A percentile compares a stretch with the other conserved stretches of the same genome.
These are phyloP conservation scores for Anas flavirostris DNA, from an alignment of 2,797 vertebrate species.

Conservation along the genomic window DNA sequence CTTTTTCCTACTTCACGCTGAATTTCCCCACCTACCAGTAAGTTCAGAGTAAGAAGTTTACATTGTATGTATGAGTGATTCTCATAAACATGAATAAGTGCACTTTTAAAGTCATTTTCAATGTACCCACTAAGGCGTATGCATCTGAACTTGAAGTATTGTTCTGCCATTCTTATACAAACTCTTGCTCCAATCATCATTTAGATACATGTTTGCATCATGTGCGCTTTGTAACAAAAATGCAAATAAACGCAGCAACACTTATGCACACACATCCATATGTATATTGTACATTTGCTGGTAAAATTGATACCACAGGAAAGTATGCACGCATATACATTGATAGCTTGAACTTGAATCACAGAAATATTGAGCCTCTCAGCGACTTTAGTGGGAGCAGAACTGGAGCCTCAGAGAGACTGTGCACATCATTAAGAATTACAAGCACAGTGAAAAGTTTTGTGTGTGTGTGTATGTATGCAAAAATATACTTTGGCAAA, in stretches of 20 bases:
- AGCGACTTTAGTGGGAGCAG: background rate
- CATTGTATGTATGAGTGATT: background rate
- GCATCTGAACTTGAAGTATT: background rate
- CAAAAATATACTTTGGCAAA: background rate
- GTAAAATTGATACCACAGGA: background rate
- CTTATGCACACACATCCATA: background rate
- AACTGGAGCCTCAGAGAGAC: background rate
- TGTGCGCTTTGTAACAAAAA: background rate
- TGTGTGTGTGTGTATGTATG: background rate
- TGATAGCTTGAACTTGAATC: background rate
- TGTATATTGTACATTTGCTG: fast-evolving
- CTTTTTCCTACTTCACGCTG: background rate
- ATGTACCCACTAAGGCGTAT: background rate
- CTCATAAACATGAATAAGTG: background rate
- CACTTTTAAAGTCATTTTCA: background rate
- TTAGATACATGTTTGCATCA: background rate
- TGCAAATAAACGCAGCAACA: background rate
- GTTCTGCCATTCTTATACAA: background rate
- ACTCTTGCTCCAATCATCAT: background rate
- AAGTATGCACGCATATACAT: background rate
- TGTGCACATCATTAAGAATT: background rate
- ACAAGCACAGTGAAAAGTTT: background rate
- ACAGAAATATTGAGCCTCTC: background rate
- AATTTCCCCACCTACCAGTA: background rate
- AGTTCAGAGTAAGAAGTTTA: background rate